Evolutionary conservation across 1,140 invertebrate genomes (phyloP).

Genomic region (Gonioctena quinquepunctata): DNA sequence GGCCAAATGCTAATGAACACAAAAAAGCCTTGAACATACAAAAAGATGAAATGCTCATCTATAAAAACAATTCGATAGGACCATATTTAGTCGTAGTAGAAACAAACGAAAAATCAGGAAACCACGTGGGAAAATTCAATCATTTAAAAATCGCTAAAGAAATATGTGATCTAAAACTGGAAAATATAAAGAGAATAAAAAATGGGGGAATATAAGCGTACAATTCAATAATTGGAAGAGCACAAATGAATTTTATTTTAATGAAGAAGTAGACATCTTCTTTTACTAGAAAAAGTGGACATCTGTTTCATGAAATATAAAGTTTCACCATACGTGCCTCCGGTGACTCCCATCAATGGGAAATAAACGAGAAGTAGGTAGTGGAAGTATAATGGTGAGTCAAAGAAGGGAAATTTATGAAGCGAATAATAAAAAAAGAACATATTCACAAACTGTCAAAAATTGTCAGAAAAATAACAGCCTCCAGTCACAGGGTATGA

Average conservation of each 20-base stretch:
- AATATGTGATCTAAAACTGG: background rate
- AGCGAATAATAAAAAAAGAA: background rate
- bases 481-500: background rate
- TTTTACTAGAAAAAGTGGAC: background rate
- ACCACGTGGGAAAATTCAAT: background rate
- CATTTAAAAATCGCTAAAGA: background rate
- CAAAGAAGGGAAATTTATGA: background rate
- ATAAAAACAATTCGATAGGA: background rate
- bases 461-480: background rate
- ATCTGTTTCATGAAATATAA: background rate
- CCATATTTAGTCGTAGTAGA: background rate
- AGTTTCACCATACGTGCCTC: background rate
- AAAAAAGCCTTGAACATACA: background rate
- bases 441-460: background rate
- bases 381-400: background rate
- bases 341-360: background rate
- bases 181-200: background rate
- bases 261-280: background rate
- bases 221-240: background rate
- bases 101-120: background rate
- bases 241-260: background rate
- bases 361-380: background rate
- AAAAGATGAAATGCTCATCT: background rate
- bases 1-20: background rate
- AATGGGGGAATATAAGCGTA: background rate